These are phyloP conservation scores for Nasonovia ribisnigri DNA, from an alignment of 2,888 invertebrate species.

Conservation along the genomic window DNA sequence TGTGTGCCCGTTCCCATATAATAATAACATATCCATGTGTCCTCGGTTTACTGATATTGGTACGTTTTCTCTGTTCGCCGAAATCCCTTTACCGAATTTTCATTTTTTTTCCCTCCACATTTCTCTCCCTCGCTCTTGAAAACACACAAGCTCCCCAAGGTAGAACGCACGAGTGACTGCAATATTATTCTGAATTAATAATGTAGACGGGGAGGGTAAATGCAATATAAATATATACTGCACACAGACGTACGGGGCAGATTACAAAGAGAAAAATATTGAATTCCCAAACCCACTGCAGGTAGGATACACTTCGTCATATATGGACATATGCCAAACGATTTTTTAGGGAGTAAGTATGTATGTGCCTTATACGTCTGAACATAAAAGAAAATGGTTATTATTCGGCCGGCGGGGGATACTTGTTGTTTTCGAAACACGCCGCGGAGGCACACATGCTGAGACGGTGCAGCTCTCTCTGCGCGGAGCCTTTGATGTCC, in stretches of 20 bases:
- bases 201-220: not conserved
- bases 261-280: slow-evolving; percentile 60
- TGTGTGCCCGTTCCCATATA: not conserved
- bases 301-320: not conserved
- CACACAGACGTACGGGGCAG: not conserved
- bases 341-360: slow-evolving; percentile 19
- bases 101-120: not conserved
- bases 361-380: not conserved
- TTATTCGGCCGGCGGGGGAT: slow-evolving; percentile 39
- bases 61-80: not conserved
- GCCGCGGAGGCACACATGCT: not conserved
- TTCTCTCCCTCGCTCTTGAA: not conserved
- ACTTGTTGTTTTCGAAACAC: slow-evolving; percentile 34
- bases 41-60: not conserved
- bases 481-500: slow-evolving; percentile 46
- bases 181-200: slow-evolving; percentile 45
- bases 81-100: slow-evolving; percentile 31
- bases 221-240: slow-evolving; percentile 38
- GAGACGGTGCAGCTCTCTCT: slow-evolving; percentile 25
- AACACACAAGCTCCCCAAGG: not conserved
- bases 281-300: slow-evolving; percentile 42
- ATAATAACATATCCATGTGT: not conserved
- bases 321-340: slow-evolving; percentile 1
- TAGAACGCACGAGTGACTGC: slow-evolving; percentile 23
- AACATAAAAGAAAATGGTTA: slow-evolving; percentile 38